Conservation (phyloP, 2,888 invertebrate species). For the Branchipolynoe longqiensis region DNA sequence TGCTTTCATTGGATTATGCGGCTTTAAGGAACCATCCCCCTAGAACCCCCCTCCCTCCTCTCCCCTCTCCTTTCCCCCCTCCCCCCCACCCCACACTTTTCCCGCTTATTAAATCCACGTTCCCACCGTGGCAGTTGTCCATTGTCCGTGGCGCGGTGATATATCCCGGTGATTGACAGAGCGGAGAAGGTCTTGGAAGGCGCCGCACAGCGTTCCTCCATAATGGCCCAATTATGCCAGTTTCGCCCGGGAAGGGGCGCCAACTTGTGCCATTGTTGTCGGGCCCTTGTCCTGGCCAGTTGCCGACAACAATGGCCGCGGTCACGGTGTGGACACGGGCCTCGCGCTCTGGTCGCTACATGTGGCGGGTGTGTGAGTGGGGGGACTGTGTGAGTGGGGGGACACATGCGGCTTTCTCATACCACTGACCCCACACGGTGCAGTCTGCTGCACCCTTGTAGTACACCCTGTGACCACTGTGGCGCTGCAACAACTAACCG, state of each 20-base stretch:
- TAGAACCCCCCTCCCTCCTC: no score
- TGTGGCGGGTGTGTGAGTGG: slow-evolving; percentile 22
- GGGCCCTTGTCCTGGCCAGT: background rate
- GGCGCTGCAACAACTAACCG: no score
- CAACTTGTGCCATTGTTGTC: slow-evolving; percentile 21
- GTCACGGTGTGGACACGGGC: no score
- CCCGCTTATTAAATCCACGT: no score
- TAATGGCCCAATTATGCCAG: slow-evolving; percentile 43
- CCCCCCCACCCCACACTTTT: no score
- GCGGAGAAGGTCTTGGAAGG: slow-evolving; percentile 27
- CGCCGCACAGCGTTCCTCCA: background rate
- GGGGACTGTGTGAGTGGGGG: background rate
- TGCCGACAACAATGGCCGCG: background rate
- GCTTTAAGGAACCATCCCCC: no score
- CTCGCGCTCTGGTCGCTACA: slow-evolving; percentile 4
- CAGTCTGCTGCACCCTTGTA: background rate
- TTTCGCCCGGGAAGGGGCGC: slow-evolving; percentile 14
- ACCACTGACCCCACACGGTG: background rate
- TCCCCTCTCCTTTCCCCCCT: no score
- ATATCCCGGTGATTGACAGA: slow-evolving; percentile 27
- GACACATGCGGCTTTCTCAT: background rate
- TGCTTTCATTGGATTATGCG: no score
- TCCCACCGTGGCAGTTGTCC: no score
- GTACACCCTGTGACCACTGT: no score
- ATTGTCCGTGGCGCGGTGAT: no score